Conservation (phyloP, 2,888 invertebrate species). For the Muscina levida region DNA sequence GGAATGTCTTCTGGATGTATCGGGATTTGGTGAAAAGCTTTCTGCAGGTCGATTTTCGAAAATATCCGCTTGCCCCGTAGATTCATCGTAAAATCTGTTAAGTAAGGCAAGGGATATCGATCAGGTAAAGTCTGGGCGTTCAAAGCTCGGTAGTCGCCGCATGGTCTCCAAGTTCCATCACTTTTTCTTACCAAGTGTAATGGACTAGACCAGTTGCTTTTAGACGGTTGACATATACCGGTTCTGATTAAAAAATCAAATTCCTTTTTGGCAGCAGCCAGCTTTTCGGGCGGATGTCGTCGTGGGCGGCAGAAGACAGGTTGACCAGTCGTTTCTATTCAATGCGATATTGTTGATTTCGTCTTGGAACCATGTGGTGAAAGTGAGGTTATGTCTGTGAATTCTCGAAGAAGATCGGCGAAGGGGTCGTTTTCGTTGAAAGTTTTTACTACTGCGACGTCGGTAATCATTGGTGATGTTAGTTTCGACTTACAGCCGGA, state of each 20-base stretch:
- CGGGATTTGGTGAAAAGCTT: no score
- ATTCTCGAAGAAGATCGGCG: conserved; percentile 16
- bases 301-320: conserved; percentile 18
- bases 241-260: conserved; percentile 35
- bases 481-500: conserved; percentile 5
- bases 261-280: no score
- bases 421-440: conserved; percentile 16
- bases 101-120: no score
- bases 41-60: no score
- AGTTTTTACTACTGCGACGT: not conserved
- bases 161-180: conserved; percentile 45
- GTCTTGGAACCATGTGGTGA: conserved; percentile 23
- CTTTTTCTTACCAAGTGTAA: conserved; percentile 41
- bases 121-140: no score
- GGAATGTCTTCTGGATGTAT: no score
- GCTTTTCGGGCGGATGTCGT: conserved; percentile 21
- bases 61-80: conserved; percentile 2
- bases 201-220: no score
- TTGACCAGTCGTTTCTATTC: conserved; percentile 25
- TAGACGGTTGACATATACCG: conserved; percentile 49
- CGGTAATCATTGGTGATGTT: not conserved
- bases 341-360: conserved; percentile 22
- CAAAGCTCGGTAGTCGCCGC: no score
- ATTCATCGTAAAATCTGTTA: conserved; percentile 26
- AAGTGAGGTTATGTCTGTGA: not conserved